Percentiles rank a stretch among this genome's conserved stretches.
Evolutionary conservation across 2,113 vertebrate genomes (phyloP).

Genomic region (Lasiurus borealis): DNA sequence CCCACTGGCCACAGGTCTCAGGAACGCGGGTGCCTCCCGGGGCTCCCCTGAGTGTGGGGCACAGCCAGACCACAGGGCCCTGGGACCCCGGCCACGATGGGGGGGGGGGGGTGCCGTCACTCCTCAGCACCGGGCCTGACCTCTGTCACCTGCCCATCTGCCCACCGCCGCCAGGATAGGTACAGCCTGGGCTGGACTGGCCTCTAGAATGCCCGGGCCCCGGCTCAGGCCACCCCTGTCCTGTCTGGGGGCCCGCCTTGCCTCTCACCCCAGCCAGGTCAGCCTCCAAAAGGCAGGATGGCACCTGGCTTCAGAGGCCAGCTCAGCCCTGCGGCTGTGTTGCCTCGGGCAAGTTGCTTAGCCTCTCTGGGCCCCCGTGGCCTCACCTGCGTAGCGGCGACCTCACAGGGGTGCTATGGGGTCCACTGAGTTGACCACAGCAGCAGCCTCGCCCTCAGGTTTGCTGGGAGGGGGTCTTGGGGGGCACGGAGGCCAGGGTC

Average conservation of each 20-base stretch:
- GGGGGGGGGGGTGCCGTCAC: not conserved
- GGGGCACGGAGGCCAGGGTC: not conserved
- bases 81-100: not conserved
- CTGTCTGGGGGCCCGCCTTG: too few relatives aligned
- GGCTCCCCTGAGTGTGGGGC: not conserved
- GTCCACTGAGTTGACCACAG: not conserved
- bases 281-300: not conserved
- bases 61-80: not conserved
- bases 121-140: not conserved
- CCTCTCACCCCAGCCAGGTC: too few relatives aligned
- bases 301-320: not conserved
- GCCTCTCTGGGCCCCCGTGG: not conserved
- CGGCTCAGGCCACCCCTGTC: too few relatives aligned
- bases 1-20: not conserved
- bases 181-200: too few relatives aligned
- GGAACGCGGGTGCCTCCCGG: not conserved
- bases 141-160: not conserved
- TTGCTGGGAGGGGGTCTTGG: fast-evolving
- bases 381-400: not conserved
- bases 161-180: not conserved
- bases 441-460: not conserved
- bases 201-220: not conserved
- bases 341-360: not conserved
- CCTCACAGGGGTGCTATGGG: not conserved
- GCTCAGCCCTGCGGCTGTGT: not conserved